Evolutionary conservation across 1,140 invertebrate genomes (phyloP), one percentile per base, ranked within the genome.

Genomic region (Drosophila nebulosa): DNA sequence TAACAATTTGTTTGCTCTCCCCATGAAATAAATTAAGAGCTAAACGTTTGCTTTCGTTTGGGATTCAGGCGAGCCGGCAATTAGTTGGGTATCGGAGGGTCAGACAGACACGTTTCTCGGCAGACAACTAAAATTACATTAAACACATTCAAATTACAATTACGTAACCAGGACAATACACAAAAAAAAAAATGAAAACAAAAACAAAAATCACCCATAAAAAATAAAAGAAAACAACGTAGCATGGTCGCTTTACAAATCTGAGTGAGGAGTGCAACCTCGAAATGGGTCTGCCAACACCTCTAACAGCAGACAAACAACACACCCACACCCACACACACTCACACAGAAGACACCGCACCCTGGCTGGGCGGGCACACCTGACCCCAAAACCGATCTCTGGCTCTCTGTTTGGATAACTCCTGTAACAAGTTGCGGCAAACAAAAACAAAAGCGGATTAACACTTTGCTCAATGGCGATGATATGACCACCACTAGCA

Each of bases 391-490:
- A 42, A 58, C 53, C 63, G 62, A 65, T 39, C 71, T 35, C 50
- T 32, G 42, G 60, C 74, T 32, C 9, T 62, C 27, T 59, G 53
- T 22, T 42, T 56, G 53, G 22, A 53, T 46, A 64, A 78, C 61
- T 79, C 64, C 55, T 72, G 78, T 66, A 51, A 55, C 62, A 59
- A 70, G 66, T 68, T 75, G 58, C 68, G 65, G 50, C 68, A 76
- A 83, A 88, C 69, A 88, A 86, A 83, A 86, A 88, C 78, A 88
- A 88, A 88, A 88, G 83, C 83, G 78, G 83, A 88, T 88, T 88
- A 88, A 88, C 83, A 88, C 83, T 88, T 88, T 73, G 80, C 60
- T 78, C 72, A 66, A 84, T 52, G 71, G 74, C 73, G 69, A 84
- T 88, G 75, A 83, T 89, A 88, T 83, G 74, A 68, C 64, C 64